phyloP scores from a whole-genome alignment of 2,888 invertebrate genomes.

The Podotricha telesiphe region DNA sequence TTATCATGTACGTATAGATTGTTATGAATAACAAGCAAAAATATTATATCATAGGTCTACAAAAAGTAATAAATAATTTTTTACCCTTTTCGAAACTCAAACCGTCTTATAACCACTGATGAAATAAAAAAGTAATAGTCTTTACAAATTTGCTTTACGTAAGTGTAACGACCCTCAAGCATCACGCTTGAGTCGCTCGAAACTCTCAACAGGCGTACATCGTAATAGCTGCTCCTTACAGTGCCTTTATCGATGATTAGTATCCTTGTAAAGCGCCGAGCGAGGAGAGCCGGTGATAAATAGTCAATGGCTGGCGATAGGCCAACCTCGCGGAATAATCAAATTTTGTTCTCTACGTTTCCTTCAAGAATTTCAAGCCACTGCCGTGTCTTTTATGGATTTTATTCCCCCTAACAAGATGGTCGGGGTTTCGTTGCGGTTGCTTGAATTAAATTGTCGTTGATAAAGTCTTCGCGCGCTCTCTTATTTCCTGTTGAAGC shows the following conservation, averaged over 20 bases:
- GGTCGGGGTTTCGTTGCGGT: constrained; percentile 69
- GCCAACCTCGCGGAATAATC: constrained; percentile 83
- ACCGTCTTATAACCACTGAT: background rate
- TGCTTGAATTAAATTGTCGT: constrained; percentile 79
- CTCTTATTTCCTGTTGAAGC: constrained; percentile 62
- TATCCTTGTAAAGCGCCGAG: constrained; percentile 78
- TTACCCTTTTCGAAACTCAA: background rate
- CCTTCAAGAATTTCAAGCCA: constrained; percentile 59
- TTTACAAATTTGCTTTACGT: background rate
- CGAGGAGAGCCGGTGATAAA: constrained; percentile 77
- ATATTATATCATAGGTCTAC: background rate
- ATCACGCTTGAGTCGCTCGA: constrained; percentile 15
- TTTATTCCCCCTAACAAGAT: constrained; percentile 80
- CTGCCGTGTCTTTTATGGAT: constrained; percentile 80
- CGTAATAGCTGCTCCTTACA: constrained; percentile 45
- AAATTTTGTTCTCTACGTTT: constrained; percentile 76
- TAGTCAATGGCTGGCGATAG: constrained; percentile 80
- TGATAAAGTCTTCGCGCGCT: constrained; percentile 73
- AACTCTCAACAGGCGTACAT: constrained; percentile 27
- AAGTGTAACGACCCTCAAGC: constrained; percentile 24
- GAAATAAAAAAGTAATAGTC: background rate
- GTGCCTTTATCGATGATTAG: constrained; percentile 75
- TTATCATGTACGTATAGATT: background rate
- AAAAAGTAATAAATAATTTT: background rate
- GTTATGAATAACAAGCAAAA: background rate